These are phyloP conservation scores for Gambusia yucatana DNA, from an alignment of 2,797 vertebrate genomes.

Conservation along the genomic window DNA sequence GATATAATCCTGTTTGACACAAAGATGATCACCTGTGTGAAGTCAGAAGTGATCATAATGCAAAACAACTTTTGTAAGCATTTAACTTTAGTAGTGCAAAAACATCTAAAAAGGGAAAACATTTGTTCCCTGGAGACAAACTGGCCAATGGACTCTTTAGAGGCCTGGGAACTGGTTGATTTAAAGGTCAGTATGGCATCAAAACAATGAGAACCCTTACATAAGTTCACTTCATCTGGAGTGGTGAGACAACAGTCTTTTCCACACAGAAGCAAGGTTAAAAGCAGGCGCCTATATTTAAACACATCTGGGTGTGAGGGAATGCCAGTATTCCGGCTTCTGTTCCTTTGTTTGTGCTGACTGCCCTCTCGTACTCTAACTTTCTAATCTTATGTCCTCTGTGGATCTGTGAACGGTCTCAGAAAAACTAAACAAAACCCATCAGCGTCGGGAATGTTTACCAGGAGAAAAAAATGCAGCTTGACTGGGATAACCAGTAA, in stretches of 20 bases:
- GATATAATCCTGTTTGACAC: neutral
- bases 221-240: conserved; percentile 37
- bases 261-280: conserved; percentile 14
- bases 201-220: conserved; percentile 59
- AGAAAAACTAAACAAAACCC: conserved; percentile 15
- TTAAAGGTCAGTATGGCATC: conserved; percentile 25
- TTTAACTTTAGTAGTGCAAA: neutral
- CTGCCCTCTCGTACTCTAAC: conserved; percentile 32
- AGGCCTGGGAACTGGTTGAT: conserved; percentile 16
- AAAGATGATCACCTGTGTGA: neutral
- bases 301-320: conserved; percentile 48
- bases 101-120: conserved; percentile 9
- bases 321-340: conserved; percentile 65
- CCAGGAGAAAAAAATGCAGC: neutral
- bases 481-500: conserved; percentile 19
- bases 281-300: conserved; percentile 68
- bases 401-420: conserved; percentile 36
- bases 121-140: conserved; percentile 16
- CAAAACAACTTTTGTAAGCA: neutral
- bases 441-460: conserved; percentile 34
- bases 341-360: conserved; percentile 68
- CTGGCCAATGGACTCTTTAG: neutral
- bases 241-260: conserved; percentile 17
- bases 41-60: neutral
- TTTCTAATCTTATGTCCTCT: conserved; percentile 55